Evolutionary conservation across 2,797 vertebrate genomes (phyloP).

Genomic region (Sebastes trivittatus): DNA sequence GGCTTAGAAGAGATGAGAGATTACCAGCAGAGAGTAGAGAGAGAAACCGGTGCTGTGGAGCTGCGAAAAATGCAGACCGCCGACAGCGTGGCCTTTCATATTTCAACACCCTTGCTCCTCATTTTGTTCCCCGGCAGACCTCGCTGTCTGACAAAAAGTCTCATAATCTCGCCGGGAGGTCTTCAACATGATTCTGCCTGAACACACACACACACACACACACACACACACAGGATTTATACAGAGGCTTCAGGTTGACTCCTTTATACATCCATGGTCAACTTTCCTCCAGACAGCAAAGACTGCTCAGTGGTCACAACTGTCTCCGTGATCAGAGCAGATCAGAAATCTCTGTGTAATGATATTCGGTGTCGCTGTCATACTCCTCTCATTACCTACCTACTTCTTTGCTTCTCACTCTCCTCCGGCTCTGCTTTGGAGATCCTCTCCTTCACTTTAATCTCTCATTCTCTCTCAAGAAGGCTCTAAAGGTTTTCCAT

Average conservation of each 20-base stretch:
- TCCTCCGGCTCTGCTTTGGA: neutral
- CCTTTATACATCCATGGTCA: neutral
- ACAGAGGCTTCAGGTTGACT: neutral
- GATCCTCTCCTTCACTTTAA: neutral
- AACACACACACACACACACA: slow-evolving; percentile 15
- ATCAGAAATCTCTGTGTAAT: neutral
- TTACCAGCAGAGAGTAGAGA: neutral
- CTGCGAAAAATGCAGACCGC: slow-evolving; percentile 30
- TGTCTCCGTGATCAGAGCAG: neutral
- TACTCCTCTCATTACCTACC: neutral
- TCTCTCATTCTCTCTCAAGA: neutral
- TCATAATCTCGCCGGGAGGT: slow-evolving; percentile 3
- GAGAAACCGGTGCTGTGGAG: slow-evolving; percentile 11
- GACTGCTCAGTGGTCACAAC: neutral
- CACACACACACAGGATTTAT: slow-evolving; percentile 6
- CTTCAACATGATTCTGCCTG: neutral
- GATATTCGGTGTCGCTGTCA: neutral
- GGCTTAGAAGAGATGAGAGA: neutral
- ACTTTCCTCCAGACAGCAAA: neutral
- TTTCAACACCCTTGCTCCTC: slow-evolving; percentile 15
- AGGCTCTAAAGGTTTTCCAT: neutral
- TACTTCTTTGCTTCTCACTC: neutral
- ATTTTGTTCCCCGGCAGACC: neutral
- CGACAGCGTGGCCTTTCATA: slow-evolving; percentile 49
- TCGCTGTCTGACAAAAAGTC: slow-evolving; percentile 5